Conservation (phyloP, 2,888 invertebrate genomes). For the Caenorhabditis parvicauda region DNA sequence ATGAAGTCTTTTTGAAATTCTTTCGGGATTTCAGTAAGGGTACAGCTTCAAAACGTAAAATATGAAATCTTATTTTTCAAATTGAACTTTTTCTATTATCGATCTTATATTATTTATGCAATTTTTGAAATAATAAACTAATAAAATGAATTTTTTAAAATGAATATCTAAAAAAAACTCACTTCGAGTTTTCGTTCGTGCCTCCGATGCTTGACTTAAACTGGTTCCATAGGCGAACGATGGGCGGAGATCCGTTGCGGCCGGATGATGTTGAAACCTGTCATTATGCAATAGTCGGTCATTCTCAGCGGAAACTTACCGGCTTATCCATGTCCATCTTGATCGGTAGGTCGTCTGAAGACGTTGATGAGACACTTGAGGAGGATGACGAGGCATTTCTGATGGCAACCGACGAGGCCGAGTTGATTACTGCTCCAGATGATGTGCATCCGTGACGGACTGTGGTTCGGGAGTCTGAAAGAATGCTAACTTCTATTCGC, state of each 20-base stretch:
- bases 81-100: too few species aligned
- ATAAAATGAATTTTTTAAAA: too few species aligned
- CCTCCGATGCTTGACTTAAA: conserved; percentile 27
- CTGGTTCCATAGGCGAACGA: conserved; percentile 33
- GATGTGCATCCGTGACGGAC: conserved; percentile 27
- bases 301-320: conserved; percentile 2
- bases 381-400: conserved; percentile 18
- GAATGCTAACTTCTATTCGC: neutral
- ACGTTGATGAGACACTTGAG: conserved; percentile 29
- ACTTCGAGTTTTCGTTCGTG: conserved; percentile 15
- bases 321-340: too few species aligned
- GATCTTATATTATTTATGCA: too few species aligned
- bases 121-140: too few species aligned
- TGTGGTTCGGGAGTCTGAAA: conserved; percentile 46
- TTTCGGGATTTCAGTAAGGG: too few species aligned
- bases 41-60: too few species aligned
- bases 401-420: conserved; percentile 17
- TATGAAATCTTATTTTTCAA: too few species aligned
- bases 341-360: conserved; percentile 26
- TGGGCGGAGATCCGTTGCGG: conserved; percentile 29
- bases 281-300: neutral
- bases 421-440: conserved; percentile 14
- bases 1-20: too few species aligned
- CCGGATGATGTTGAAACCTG: conserved; percentile 8
- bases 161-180: too few species aligned